Evolutionary conservation across 2,113 vertebrate species (phyloP).

Genomic region (Pipra filicauda): DNA sequence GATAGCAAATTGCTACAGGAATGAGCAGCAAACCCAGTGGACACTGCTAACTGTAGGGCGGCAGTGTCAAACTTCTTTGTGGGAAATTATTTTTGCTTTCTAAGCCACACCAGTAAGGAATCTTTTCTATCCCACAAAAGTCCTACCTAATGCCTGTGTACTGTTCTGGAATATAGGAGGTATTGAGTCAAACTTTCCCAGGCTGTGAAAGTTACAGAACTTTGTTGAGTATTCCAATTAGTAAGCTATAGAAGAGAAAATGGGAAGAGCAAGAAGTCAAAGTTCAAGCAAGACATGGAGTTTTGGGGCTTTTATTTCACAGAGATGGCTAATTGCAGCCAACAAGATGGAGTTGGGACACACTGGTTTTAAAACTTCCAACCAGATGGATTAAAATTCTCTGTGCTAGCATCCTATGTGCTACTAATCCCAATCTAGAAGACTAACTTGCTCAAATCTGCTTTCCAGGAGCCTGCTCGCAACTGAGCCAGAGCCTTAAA

Average conservation of each 20-base stretch:
- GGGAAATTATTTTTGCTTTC: neutral
- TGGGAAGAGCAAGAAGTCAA: neutral
- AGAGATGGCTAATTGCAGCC: neutral
- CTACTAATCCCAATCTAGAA: neutral
- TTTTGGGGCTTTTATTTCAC: neutral
- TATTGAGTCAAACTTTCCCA: neutral
- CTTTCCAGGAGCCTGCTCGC: neutral
- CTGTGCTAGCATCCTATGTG: neutral
- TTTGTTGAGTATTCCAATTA: neutral
- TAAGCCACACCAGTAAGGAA: neutral
- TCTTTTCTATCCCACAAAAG: neutral
- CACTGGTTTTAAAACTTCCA: neutral
- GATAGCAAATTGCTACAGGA: neutral
- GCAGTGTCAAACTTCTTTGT: neutral
- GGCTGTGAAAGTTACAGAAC: neutral
- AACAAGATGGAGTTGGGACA: neutral
- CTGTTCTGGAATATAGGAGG: neutral
- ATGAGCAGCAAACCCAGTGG: neutral
- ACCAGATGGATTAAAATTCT: neutral
- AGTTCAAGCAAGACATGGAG: neutral
- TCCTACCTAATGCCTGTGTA: accelerated
- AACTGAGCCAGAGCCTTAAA: neutral
- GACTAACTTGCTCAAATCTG: neutral
- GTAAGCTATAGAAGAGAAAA: neutral
- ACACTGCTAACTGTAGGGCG: neutral